Conservation (phyloP, 30 jellyfish, hydroid and myxozoan species). For the Hydra vulgaris region DNA sequence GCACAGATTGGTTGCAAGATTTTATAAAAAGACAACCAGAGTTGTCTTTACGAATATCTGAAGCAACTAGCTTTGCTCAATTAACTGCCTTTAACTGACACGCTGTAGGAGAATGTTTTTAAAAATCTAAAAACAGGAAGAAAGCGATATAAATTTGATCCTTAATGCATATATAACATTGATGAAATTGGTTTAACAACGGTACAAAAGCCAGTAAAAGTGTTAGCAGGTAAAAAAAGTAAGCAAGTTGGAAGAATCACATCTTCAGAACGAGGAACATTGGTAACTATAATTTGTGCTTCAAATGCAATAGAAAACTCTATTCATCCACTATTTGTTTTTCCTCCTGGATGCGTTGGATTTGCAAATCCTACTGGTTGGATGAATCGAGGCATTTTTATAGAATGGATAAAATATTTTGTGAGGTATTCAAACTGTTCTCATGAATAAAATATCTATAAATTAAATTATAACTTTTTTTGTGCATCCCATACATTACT, state of each 20-base stretch:
- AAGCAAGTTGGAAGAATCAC: background rate
- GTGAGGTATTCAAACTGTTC: constrained; percentile 1
- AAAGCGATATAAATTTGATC: constrained; percentile 15
- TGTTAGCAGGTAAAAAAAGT: background rate
- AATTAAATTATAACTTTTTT: no score
- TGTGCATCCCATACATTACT: no score
- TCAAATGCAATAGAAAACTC: background rate
- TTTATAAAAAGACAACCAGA: background rate
- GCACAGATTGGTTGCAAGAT: background rate
- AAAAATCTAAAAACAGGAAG: background rate
- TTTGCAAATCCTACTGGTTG: constrained; percentile 26
- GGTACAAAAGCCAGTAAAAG: background rate
- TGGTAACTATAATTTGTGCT: background rate
- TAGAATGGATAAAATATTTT: constrained; percentile 15
- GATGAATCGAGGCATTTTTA: constrained; percentile 7
- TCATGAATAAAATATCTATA: no score
- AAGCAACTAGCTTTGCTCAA: background rate
- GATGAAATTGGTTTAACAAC: background rate
- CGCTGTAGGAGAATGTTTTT: background rate
- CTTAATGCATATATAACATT: background rate
- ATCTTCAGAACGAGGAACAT: background rate
- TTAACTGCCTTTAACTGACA: background rate
- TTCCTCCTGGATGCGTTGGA: background rate
- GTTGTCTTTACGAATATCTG: background rate
- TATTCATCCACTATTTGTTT: background rate